These are phyloP conservation scores for Noctua janthina DNA, from an alignment of 2,888 invertebrate genomes.

Conservation along the genomic window DNA sequence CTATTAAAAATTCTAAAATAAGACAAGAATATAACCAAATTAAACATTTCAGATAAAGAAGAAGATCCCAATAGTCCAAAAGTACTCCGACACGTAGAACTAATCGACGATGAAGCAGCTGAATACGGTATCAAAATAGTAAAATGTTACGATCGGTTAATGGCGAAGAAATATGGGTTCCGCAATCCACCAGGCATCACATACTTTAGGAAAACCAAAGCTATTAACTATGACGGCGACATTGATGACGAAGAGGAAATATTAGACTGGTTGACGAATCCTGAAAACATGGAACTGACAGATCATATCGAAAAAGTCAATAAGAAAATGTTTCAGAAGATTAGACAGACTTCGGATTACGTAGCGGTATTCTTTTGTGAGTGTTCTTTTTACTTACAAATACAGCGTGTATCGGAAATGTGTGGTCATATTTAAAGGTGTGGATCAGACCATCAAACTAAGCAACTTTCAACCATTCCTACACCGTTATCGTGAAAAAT, in stretches of 20 bases:
- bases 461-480: not conserved
- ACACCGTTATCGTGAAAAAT: not conserved
- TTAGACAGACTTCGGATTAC: slow-evolving; percentile 96
- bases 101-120: slow-evolving; percentile 97
- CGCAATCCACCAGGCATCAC: slow-evolving; percentile 97
- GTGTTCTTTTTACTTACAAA: slow-evolving; percentile 78
- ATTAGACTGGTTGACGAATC: slow-evolving; percentile 97
- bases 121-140: slow-evolving; percentile 98
- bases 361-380: slow-evolving; percentile 98
- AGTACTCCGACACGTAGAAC: slow-evolving; percentile 95
- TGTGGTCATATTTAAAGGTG: not conserved
- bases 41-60: slow-evolving; percentile 92
- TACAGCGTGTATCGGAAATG: not conserved
- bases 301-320: slow-evolving; percentile 98
- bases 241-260: slow-evolving; percentile 97
- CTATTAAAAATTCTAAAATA: not conserved
- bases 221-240: slow-evolving; percentile 97
- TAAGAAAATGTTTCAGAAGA: slow-evolving; percentile 97
- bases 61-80: slow-evolving; percentile 95
- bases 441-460: not conserved
- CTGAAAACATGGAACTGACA: slow-evolving; percentile 97
- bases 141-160: slow-evolving; percentile 95
- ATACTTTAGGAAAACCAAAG: slow-evolving; percentile 96
- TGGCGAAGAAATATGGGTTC: slow-evolving; percentile 98
- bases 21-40: not conserved